phyloP scores from a whole-genome alignment of 2,888 invertebrate genomes.

The Coenonympha arcania region DNA sequence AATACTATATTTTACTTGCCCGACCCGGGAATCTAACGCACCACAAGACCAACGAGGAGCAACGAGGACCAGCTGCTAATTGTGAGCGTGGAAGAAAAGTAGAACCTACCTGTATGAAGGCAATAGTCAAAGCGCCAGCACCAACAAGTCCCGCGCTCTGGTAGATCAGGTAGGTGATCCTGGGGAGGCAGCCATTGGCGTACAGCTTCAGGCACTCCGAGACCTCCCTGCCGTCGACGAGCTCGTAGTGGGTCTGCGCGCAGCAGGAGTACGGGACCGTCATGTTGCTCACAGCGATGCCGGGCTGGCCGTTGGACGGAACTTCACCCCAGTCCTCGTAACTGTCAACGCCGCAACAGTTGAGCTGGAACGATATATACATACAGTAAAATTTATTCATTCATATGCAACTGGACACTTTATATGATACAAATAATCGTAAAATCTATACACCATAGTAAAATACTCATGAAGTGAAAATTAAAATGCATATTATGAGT shows the following conservation, averaged over 20 bases:
- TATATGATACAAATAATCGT: no score
- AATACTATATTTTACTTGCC: no score
- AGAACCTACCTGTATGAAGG: conserved; percentile 80
- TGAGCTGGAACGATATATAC: conserved; percentile 78
- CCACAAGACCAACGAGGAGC: no score
- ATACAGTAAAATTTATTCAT: no score
- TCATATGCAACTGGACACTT: no score
- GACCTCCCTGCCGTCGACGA: conserved; percentile 32
- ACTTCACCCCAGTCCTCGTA: conserved; percentile 76
- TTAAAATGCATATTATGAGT: no score
- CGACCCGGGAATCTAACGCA: no score
- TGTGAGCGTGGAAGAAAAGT: no score
- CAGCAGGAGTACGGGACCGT: conserved; percentile 78
- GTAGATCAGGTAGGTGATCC: conserved; percentile 76
- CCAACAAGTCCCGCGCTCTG: conserved; percentile 82
- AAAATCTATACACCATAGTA: no score
- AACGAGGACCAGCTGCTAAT: no score
- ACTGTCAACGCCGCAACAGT: conserved; percentile 78
- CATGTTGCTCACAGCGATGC: conserved; percentile 53
- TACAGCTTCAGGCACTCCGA: conserved; percentile 56
- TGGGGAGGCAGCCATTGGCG: conserved; percentile 75
- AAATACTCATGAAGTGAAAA: no score
- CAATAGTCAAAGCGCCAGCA: conserved; percentile 84
- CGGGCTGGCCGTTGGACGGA: conserved; percentile 32
- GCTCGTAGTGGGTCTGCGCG: conserved; percentile 41